Evolutionary conservation across 2,113 vertebrate species (phyloP), one percentile per base, ranked within the genome.

Genomic region (Dipodomys ordii): DNA sequence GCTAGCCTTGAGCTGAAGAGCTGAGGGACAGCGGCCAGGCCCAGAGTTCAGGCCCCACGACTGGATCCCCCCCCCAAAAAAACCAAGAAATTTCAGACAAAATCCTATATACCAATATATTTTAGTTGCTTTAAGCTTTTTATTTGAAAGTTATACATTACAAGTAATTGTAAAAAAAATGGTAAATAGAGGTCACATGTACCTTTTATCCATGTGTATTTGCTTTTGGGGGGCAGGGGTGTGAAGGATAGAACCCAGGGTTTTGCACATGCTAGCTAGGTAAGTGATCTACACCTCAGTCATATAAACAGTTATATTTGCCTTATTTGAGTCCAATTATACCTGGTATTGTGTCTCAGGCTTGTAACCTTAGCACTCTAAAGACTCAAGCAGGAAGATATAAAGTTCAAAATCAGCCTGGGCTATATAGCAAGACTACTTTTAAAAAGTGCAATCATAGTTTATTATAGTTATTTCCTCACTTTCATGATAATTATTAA

Each of bases 121-220:
- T 94, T 39, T 85, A 25, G 76, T 83, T 94, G 32, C 13, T 80
- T 72, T 89, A 72, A 92, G 30, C 22, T 87, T 39, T 67, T 88
- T 81, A 44, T 49, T 65, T 95, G 80, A 35, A 93, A 80, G 69
- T 60, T 89, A 62, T 80, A 62, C 13, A 88, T 80, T 46, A 30
- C 20, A 35, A 46, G 64, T n/a, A 35, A 49, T 73, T 83, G 39
- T 87, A 93, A 92, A 62, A 62, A 93, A 93, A 86, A 74, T 79
- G 28, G 39, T 89, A 79, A 7, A 20, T 16, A 87, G 28, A 60
- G 62, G 93, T 20, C 32, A 32, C 3, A 2, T 11, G 23, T 76
- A 64, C 32, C 20, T n/a, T 86, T 76, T 83, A 83, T 19, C 16
- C 28, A 82, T 46, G 74, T 85, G 32, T 39, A 32, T 86, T 76